Base-by-base conservation (phyloP, 2,888 invertebrate genomes). In the Epistrophe eligans region DNA sequence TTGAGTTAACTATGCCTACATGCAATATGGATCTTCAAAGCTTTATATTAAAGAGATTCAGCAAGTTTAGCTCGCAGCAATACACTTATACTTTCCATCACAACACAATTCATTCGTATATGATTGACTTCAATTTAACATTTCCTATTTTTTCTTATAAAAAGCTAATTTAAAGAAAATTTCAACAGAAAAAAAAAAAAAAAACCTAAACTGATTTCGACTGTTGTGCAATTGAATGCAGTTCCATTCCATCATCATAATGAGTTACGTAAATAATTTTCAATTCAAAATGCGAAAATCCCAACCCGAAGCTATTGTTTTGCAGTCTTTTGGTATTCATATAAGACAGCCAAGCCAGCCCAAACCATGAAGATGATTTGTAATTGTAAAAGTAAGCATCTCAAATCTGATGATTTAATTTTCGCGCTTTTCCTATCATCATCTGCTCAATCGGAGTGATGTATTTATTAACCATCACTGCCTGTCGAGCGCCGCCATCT, bases 351-450 rank as follows among this genome's bases (percentile, higher is more conserved):
- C 11, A 40, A 4, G 4, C 13, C 13, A 40, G 1, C 4, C 7
- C 35, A 40, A 32, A 1, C 7, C 10, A 17, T 17, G n/a, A n/a
- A n/a, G n/a, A 32, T 43, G 28, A 48, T 50, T 50, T 60, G 66
- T 79, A 74, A 84, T 70, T 79, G 77, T n/a, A 60, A 80, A 77
- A 77, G 73, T 77, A 77, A 73, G 77, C 67, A 77, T 81, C 67
- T 57, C 84, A 70, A 77, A 77, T 73, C 73, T 57, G 43, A 77
- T 77, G 73, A 85, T 81, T 85, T 85, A 81, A 85, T 85, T 85
- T 85, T 85, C 84, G 77, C 84, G 84, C 80, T 84, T 84, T 80
- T 84, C 84, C 80, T 84, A 85, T 81, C 81, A 80, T 85, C 84
- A 73, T 62, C 66, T 55, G 38, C 60, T 52, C 62, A 64, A 70